Evolutionary conservation across 2,113 vertebrate genomes (phyloP).

Genomic region (Poeciliopsis turrubarensis): DNA sequence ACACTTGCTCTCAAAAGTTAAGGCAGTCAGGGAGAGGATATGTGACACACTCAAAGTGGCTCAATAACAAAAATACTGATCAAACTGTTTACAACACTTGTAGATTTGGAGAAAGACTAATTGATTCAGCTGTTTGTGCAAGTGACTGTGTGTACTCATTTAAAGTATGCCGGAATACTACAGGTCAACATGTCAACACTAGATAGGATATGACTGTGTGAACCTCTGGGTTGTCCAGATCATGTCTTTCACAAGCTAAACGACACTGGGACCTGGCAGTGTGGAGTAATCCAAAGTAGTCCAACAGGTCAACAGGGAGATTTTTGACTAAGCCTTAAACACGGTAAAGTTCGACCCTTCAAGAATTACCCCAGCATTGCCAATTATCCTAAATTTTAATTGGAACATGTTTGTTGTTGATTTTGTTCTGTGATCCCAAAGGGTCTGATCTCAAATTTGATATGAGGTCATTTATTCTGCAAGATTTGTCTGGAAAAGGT

Average conservation of each 20-base stretch:
- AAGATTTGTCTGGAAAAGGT: conserved; percentile 1
- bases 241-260: conserved; percentile 57
- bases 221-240: conserved; percentile 39
- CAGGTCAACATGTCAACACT: not conserved
- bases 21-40: conserved; percentile 61
- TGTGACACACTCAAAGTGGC: conserved; percentile 37
- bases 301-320: conserved; percentile 8
- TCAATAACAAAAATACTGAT: conserved; percentile 11
- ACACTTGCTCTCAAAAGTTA: conserved; percentile 50
- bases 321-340: conserved; percentile 9
- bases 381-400: conserved; percentile 10
- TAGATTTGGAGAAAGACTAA: not conserved
- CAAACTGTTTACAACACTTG: conserved; percentile 33
- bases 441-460: not conserved
- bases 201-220: conserved; percentile 11
- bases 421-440: not conserved
- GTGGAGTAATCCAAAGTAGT: conserved; percentile 27
- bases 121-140: not conserved
- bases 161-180: not conserved
- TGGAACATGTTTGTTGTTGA: not conserved
- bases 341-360: conserved; percentile 17
- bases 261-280: conserved; percentile 16
- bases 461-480: not conserved
- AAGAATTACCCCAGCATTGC: conserved; percentile 3
- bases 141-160: conserved; percentile 10